Percentiles rank a stretch among this genome's conserved stretches.
These are phyloP conservation scores for Erebia epiphron DNA, from an alignment of 2,888 invertebrate genomes.

Conservation along the genomic window DNA sequence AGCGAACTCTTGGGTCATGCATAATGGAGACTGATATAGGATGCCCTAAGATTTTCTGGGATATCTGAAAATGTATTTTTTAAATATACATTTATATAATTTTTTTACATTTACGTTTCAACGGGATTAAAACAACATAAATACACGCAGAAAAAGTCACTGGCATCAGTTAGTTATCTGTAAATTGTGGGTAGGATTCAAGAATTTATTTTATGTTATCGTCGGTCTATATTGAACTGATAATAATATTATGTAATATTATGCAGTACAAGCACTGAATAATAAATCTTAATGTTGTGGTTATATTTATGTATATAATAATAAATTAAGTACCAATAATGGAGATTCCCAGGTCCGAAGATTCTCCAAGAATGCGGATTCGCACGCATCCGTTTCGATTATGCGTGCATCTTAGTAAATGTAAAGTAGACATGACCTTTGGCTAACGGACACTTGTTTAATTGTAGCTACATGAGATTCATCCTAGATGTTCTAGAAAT, in stretches of 20 bases:
- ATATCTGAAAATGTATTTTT: too few relatives aligned
- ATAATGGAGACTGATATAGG: too few relatives aligned
- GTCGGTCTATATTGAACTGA: not conserved
- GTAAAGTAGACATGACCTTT: constrained; percentile 35
- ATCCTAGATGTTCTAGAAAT: constrained; percentile 13
- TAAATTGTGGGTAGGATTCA: not conserved
- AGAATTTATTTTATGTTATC: not conserved
- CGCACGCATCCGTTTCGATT: constrained; percentile 35
- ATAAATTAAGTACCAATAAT: constrained; percentile 13
- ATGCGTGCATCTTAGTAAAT: constrained; percentile 33
- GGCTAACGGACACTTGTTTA: constrained; percentile 22
- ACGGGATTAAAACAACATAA: too few relatives aligned
- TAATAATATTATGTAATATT: not conserved
- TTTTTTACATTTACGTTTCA: too few relatives aligned
- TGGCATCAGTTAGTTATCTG: too few relatives aligned
- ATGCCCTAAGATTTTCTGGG: too few relatives aligned
- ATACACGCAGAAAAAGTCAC: too few relatives aligned
- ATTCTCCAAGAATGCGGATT: constrained; percentile 36
- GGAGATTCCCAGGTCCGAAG: constrained; percentile 25
- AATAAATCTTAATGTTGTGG: not conserved
- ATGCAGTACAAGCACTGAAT: not conserved
- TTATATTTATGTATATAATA: not conserved
- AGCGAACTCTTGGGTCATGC: too few relatives aligned
- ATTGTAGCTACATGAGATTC: constrained; percentile 9
- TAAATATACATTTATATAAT: too few relatives aligned